Evolutionary conservation across 2,888 invertebrate species (phyloP), one percentile per base, ranked within the genome.

Genomic region (Brassicogethes aeneus): DNA sequence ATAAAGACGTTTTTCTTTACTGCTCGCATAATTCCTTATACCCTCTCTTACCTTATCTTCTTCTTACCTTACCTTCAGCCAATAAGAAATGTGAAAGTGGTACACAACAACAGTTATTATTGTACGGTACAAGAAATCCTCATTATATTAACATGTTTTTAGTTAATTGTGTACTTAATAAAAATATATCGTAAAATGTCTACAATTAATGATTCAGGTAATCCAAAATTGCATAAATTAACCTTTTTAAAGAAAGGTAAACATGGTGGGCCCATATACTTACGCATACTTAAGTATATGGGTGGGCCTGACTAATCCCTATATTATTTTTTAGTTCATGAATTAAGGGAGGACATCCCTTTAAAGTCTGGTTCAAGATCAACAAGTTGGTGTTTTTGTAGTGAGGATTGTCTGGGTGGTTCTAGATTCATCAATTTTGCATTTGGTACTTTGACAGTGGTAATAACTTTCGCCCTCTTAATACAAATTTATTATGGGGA

Each of bases 401-500:
- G 56, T 37, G 65, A 65, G 17, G 66, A 68, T 17, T 62, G 60
- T 45, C 53, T 69, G 33, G 72, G 71, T 50, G 83, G 85, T 7
- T 74, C 85, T 40, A 75, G 77, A 51, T 72, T 82, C 44, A 79
- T 87, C 48, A 71, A 79, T 37, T 70, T 71, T 15, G 79, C 80
- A 44, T 83, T 85, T 64, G 72, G 76, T 32, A 72, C 74, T 30
- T 73, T 88, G 52, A 74, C 82, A 14, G 63, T 75, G 41, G 76
- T 80, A 48, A 76, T 88, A 53, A 82, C 86, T 13, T 64, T 83
- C 34, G 84, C 85, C 30, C 71, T 89, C 37, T 70, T 83, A 45
- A 69, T 83, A 36, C 84, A 86, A 62, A 79, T 87, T 52, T 75
- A 82, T 64, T 78, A 79, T 57, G 82, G 84, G 2, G 79, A 82